A percentile compares a stretch with the other conserved stretches of the same genome.
Conservation (phyloP, 1,140 invertebrate genomes). For the Portunus trituberculatus region DNA sequence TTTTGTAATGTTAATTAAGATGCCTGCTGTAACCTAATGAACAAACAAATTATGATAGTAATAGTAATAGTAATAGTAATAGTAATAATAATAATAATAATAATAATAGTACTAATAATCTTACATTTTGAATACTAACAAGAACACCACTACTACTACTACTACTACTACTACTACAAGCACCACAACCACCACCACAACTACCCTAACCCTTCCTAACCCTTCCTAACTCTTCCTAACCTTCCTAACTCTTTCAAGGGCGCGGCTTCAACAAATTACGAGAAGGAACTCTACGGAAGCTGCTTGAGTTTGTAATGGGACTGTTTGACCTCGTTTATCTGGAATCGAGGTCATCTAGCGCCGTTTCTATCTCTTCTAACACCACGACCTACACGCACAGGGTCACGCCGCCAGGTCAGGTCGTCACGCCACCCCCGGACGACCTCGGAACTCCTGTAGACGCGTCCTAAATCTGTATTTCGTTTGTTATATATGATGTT, state of each 20-base stretch:
- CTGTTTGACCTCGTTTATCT: conserved; percentile 77
- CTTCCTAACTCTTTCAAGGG: conserved; percentile 78
- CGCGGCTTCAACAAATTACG: conserved; percentile 82
- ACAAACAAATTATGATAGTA: no score
- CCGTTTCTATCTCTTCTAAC: conserved; percentile 18
- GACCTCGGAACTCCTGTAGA: neutral
- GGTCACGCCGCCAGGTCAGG: conserved; percentile 71
- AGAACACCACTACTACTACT: no score
- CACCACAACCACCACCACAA: neutral
- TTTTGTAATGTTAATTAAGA: no score
- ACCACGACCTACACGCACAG: conserved; percentile 30
- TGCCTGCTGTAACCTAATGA: no score
- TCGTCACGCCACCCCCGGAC: conserved; percentile 61
- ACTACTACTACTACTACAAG: no score
- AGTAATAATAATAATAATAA: no score
- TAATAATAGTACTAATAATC: no score
- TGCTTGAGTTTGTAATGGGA: conserved; percentile 81
- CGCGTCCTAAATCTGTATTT: no score
- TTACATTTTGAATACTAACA: no score
- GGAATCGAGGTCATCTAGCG: conserved; percentile 71
- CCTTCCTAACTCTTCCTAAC: neutral
- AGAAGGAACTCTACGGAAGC: conserved; percentile 81
- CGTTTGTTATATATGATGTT: no score
- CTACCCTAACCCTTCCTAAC: neutral
- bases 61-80: no score